phyloP scores from a whole-genome alignment of 2,797 vertebrate genomes.

The Naso thynnoides region DNA sequence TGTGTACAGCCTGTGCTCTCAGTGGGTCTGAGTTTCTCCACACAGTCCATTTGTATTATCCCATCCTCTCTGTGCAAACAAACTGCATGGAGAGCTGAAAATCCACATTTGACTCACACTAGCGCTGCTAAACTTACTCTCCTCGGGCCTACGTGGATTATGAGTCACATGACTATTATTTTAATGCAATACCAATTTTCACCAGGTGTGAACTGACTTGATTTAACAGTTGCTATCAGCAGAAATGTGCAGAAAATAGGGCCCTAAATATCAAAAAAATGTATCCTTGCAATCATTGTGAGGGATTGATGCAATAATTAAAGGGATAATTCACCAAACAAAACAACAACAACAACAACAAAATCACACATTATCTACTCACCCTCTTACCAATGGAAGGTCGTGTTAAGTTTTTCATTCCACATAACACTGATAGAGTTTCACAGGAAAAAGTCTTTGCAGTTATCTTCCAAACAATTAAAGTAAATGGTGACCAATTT shows the following conservation, averaged over 20 bases:
- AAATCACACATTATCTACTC: no score
- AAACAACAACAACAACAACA: no score
- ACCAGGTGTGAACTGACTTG: slow-evolving; percentile 38
- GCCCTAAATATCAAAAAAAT: slow-evolving; percentile 23
- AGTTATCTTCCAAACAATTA: no score
- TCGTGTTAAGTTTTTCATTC: no score
- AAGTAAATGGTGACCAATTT: no score
- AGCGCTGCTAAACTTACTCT: slow-evolving; percentile 30
- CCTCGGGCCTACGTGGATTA: slow-evolving; percentile 22
- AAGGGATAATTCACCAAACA: no score
- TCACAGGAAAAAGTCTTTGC: no score
- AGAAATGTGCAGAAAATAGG: slow-evolving; percentile 31
- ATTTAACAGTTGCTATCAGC: slow-evolving; percentile 31
- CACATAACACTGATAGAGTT: no score
- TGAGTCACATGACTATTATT: slow-evolving; percentile 45
- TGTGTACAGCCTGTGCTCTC: slow-evolving; percentile 3
- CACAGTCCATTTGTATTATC: slow-evolving; percentile 14
- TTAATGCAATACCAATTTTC: slow-evolving; percentile 46
- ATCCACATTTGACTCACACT: slow-evolving; percentile 43
- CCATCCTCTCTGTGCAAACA: slow-evolving; percentile 34
- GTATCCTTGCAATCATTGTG: slow-evolving; percentile 36
- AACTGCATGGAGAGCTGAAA: slow-evolving; percentile 19
- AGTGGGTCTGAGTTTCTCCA: not conserved
- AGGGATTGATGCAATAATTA: slow-evolving; percentile 19
- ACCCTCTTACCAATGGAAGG: no score